Conservation (phyloP, 92 coral and sea anemone species). For the Umimayanthus chanpuru region DNA sequence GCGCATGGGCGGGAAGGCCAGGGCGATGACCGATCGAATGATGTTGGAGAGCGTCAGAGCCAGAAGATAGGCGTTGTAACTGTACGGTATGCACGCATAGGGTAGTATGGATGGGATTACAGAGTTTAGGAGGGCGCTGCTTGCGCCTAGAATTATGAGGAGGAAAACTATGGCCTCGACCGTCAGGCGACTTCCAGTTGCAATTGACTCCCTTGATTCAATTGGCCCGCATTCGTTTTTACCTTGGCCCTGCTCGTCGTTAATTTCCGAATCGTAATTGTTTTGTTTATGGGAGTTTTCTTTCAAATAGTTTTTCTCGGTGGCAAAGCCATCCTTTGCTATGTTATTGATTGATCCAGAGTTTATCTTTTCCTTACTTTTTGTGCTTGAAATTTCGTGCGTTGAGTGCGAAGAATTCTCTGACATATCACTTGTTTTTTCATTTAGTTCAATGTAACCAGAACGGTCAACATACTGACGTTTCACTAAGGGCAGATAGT, state of each 20-base stretch:
- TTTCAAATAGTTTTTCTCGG: neutral
- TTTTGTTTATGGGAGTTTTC: neutral
- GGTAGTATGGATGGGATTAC: constrained; percentile 88
- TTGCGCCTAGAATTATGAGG: constrained; percentile 58
- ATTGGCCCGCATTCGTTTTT: neutral
- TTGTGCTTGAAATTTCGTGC: neutral
- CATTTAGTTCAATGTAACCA: constrained; percentile 31
- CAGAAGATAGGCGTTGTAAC: constrained; percentile 80
- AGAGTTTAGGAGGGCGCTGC: constrained; percentile 84
- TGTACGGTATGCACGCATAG: constrained; percentile 89
- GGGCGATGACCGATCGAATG: constrained; percentile 80
- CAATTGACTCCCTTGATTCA: neutral
- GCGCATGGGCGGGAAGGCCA: constrained; percentile 75
- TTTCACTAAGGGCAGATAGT: constrained; percentile 59
- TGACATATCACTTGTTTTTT: constrained; percentile 10
- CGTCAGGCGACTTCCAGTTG: neutral
- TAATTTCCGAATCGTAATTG: neutral
- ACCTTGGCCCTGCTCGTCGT: neutral
- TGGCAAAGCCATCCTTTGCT: neutral
- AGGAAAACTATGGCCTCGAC: constrained; percentile 39
- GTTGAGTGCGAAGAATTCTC: neutral
- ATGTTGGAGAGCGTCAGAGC: constrained; percentile 85
- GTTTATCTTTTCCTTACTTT: neutral
- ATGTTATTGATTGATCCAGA: neutral
- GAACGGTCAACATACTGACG: constrained; percentile 56